Base-by-base conservation (phyloP, 35 echinoderm and acorn worm genomes). In the Lytechinus variegatus region DNA sequence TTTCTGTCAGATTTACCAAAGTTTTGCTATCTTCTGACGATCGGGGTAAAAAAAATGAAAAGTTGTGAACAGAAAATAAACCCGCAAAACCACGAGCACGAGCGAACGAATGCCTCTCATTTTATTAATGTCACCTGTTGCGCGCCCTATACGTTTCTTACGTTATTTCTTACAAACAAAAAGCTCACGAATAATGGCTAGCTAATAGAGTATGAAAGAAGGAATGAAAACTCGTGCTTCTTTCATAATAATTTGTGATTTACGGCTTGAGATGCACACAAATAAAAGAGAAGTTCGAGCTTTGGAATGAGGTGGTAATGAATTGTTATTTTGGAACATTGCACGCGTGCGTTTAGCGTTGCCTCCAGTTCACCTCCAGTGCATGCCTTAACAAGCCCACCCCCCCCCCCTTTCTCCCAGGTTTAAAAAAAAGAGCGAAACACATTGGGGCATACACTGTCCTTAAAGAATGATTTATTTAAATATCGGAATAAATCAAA, bases 241-340 rank as follows among this genome's bases (percentile, higher is more conserved):
- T 79, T 24, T 24, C 66, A 79, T 79, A 79, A 79, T 79, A 79
- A 79, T 79, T 79, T 79, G 66, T 79, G 66, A 79, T 79, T 79
- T 79, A 79, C 66, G 66, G 66, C 21, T 79, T 16, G 14, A 79
- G n/a, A 79, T 79, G 16, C 57, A 60, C 57, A 60, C 57, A 60
- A 60, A 60, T 6, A 79, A 79, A 79, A 79, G 66, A 79, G 66
- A 6, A 24, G 66, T 6, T 79, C 14, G 66, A 79, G 66, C 66
- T 79, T 79, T 8, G 66, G 66, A 79, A 79, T 79, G 66, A 24
- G 66, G 66, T 79, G 66, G 66, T 79, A n/a, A 79, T 79, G n/a
- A 79, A 79, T 79, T 79, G 66, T 79, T 79, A 24, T 79, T 79
- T 79, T 79, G 16, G 66, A 79, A 79, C 66, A 14, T 79, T 16